phyloP scores from a whole-genome alignment of 2,797 vertebrate genomes.

The Myotis myotis region DNA sequence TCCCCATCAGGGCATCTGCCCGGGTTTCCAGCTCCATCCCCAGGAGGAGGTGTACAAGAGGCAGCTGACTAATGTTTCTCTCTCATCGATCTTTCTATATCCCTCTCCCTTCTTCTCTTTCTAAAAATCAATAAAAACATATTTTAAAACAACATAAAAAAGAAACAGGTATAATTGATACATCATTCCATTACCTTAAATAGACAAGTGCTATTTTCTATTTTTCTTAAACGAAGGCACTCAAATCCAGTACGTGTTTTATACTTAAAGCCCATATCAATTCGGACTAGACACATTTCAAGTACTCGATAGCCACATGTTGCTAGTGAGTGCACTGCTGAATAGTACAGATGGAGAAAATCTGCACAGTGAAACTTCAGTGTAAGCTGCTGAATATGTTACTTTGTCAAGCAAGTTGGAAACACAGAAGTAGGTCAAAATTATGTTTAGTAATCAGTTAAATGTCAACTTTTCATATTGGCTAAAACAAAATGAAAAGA shows the following conservation, averaged over 20 bases:
- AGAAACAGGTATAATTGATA: neutral
- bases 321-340: neutral
- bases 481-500: neutral
- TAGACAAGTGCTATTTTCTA: neutral
- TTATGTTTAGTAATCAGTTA: neutral
- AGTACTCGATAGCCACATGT: neutral
- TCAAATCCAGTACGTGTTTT: neutral
- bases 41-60: too few species aligned
- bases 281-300: neutral
- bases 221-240: neutral
- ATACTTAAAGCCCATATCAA: neutral
- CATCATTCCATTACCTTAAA: neutral
- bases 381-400: neutral
- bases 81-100: too few species aligned
- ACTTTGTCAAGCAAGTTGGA: neutral
- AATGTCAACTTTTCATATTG: neutral
- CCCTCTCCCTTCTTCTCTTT: too few species aligned
- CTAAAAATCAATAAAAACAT: too few species aligned
- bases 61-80: too few species aligned
- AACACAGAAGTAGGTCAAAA: conserved; percentile 5
- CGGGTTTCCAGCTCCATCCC: too few species aligned
- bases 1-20: too few species aligned
- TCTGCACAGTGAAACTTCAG: neutral
- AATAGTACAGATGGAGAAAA: neutral
- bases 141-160: neutral